Evolutionary conservation across 2,888 invertebrate genomes (phyloP), one percentile per base, ranked within the genome.

Genomic region (Chymomyza amoena): DNA sequence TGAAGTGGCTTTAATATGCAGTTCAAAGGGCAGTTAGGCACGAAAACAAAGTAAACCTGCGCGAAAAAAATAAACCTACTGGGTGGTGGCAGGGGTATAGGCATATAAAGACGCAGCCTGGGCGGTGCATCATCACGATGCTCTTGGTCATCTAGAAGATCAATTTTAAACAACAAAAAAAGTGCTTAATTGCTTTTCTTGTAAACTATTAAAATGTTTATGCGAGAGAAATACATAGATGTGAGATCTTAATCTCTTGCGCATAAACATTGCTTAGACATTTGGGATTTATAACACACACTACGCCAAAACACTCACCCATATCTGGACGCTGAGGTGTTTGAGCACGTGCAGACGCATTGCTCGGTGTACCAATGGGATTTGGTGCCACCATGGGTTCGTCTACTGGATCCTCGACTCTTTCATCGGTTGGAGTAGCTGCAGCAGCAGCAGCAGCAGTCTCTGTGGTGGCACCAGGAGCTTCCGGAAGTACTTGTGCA

Each of bases 351-450:
- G 18, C 16, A 4, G 60, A 28, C 36, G 25, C 51, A 9, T 39
- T 10, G 50, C 25, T 62, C 57, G 75, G 70, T 32, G 69, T 59
- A 15, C 59, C 52, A 63, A 64, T 76, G 25, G 71, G 67, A 4
- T 61, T 65, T 28, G 73, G 72, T 28, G 79, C 76, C 45, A 79
- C 75, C 73, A 86, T 79, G 1, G 90, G 90, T 51, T 89, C 90
- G 74, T 89, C 90, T 20, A 88, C 78, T 15, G 89, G 86, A 81
- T 90, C 90, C 70, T 82, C 90, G 69, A 90, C 84, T 9, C 73
- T 74, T 4, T 73, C 60, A 15, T 28, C n/a, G 60, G 59, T 16
- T 4, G 61, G 65, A 6, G 70, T 68, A 13, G 68, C 64, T n/a
- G 52, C 68, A 1, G 69, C 57, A 1, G 70, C 64, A 20, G 51